Conservation (phyloP, 2,113 vertebrate genomes). For the Menidia beryllina region DNA sequence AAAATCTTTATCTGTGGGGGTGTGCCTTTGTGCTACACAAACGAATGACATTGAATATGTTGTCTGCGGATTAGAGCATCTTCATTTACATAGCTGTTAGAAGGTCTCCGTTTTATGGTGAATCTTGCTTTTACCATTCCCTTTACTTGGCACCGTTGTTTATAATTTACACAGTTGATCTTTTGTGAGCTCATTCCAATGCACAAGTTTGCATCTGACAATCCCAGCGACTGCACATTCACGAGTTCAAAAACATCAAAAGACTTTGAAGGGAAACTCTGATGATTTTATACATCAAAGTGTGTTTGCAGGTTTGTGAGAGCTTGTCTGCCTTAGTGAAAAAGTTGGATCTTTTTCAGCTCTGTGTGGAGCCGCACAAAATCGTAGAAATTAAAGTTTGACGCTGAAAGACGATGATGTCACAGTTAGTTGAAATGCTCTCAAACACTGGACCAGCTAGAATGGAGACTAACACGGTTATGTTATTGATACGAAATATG, state of each 20-base stretch:
- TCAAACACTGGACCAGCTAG: no score
- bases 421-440: no score
- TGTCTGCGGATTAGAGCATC: conserved; percentile 10
- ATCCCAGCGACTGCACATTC: background rate
- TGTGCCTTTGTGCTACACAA: conserved; percentile 17
- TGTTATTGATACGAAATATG: no score
- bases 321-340: conserved; percentile 1
- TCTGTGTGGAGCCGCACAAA: background rate
- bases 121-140: background rate
- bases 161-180: background rate
- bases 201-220: conserved; percentile 7
- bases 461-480: background rate
- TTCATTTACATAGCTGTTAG: conserved; percentile 3
- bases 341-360: conserved; percentile 3
- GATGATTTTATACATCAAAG: conserved; percentile 13
- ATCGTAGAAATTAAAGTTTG: background rate
- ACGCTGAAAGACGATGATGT: background rate
- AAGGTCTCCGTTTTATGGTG: background rate
- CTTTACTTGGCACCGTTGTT: background rate
- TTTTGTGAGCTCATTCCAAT: background rate
- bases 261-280: background rate
- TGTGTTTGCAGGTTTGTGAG: background rate
- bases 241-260: conserved; percentile 10
- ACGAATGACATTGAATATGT: background rate
- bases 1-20: conserved; percentile 14